These are phyloP conservation scores for Agrochola lota DNA, from an alignment of 2,888 invertebrate genomes.

Conservation along the genomic window DNA sequence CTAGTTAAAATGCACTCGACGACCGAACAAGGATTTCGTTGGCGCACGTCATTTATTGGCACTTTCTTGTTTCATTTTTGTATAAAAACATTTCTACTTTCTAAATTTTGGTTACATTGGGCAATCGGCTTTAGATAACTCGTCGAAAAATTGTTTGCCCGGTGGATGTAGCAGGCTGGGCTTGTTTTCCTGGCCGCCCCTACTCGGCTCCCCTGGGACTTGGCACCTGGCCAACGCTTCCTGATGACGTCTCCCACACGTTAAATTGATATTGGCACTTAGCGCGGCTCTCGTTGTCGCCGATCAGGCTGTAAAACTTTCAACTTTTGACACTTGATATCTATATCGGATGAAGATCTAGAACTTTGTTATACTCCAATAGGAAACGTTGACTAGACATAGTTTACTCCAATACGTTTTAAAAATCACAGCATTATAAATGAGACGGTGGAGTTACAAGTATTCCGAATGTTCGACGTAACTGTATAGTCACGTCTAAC, in stretches of 20 bases:
- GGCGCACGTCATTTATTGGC: slow-evolving; percentile 25
- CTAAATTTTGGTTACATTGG: slow-evolving; percentile 39
- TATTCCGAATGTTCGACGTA: too few species aligned
- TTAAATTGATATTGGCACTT: slow-evolving; percentile 87
- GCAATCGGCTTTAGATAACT: slow-evolving; percentile 64
- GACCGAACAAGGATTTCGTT: slow-evolving; percentile 42
- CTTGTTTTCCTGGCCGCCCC: slow-evolving; percentile 75
- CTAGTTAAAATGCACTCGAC: slow-evolving; percentile 52
- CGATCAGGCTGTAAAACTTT: slow-evolving; percentile 75
- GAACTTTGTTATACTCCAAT: slow-evolving; percentile 24
- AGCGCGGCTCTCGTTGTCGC: slow-evolving; percentile 74
- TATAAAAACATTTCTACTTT: slow-evolving; percentile 32
- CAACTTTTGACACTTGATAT: slow-evolving; percentile 65
- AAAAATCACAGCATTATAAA: background rate
- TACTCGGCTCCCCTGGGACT: slow-evolving; percentile 76
- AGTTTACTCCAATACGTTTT: slow-evolving; percentile 29
- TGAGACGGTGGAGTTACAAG: background rate
- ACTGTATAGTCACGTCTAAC: background rate
- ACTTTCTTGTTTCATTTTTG: slow-evolving; percentile 46
- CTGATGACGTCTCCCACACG: slow-evolving; percentile 83
- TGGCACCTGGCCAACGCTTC: slow-evolving; percentile 78
- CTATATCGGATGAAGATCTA: slow-evolving; percentile 44
- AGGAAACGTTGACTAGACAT: slow-evolving; percentile 20
- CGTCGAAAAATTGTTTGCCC: slow-evolving; percentile 68
- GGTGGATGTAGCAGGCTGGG: slow-evolving; percentile 71